A percentile compares a stretch with the other conserved stretches of the same genome.
Conservation (phyloP, 2,113 vertebrate genomes). For the Aythya baeri region DNA sequence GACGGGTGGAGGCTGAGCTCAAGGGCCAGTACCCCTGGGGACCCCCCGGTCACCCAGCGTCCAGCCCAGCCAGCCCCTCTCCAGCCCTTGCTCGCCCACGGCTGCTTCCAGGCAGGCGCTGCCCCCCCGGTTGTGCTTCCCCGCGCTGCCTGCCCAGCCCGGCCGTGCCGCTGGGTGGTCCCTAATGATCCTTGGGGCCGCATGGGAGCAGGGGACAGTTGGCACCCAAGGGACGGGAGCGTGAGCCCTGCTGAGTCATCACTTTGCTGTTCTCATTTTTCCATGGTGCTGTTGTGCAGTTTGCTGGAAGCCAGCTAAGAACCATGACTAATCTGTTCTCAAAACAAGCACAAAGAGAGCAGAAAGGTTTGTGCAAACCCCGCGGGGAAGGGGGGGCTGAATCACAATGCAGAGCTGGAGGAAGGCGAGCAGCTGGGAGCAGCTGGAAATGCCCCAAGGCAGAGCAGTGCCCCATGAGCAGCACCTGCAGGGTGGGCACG, state of each 20-base stretch:
- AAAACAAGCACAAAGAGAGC: slow-evolving; percentile 67
- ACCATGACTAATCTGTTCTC: slow-evolving; percentile 73
- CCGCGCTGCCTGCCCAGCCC: accelerated
- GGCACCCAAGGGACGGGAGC: slow-evolving; percentile 1
- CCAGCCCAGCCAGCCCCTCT: background rate
- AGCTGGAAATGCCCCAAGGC: background rate
- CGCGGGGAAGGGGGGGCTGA: slow-evolving; percentile 40
- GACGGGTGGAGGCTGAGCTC: accelerated
- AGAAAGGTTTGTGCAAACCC: slow-evolving; percentile 61
- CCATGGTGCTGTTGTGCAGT: slow-evolving; percentile 63
- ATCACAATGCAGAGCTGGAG: background rate
- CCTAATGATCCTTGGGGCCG: accelerated
- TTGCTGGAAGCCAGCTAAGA: slow-evolving; percentile 72
- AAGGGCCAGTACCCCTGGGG: accelerated
- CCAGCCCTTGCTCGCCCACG: background rate
- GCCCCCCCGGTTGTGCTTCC: background rate
- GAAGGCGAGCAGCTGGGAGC: background rate
- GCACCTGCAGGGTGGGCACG: background rate
- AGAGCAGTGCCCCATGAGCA: background rate
- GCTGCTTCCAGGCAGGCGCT: background rate
- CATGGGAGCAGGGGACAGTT: background rate
- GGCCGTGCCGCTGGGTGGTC: background rate
- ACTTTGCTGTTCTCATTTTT: slow-evolving; percentile 63
- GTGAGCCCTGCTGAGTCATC: slow-evolving; percentile 66
- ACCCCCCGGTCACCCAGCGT: accelerated